Evolutionary conservation across 1,140 invertebrate genomes (phyloP).

Genomic region (Dendrolimus kikuchii): DNA sequence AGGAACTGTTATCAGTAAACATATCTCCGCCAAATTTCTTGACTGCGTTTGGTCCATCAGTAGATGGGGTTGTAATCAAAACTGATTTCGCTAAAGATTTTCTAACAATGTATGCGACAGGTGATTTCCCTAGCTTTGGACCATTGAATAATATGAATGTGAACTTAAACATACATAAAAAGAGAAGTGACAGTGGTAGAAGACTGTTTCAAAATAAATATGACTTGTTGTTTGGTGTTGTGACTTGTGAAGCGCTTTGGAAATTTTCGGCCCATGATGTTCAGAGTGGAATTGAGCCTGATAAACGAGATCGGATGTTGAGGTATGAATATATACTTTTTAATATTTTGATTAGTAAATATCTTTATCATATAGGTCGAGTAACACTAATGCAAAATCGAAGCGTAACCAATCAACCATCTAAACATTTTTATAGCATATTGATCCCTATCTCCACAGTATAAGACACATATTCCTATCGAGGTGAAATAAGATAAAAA

Average conservation of each 20-base stretch:
- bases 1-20: slow-evolving; percentile 85
- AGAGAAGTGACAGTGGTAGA: slow-evolving; percentile 68
- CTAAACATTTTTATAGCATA: too few relatives aligned
- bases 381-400: too few relatives aligned
- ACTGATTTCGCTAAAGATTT: slow-evolving; percentile 84
- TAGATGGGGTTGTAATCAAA: slow-evolving; percentile 90
- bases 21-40: slow-evolving; percentile 88
- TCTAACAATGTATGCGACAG: slow-evolving; percentile 78
- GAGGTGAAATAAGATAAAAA: too few relatives aligned
- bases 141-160: slow-evolving; percentile 43
- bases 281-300: slow-evolving; percentile 90
- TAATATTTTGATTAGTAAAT: too few relatives aligned
- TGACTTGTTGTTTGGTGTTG: slow-evolving; percentile 88
- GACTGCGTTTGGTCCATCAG: slow-evolving; percentile 87
- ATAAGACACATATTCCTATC: too few relatives aligned
- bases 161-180: slow-evolving; percentile 67
- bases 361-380: too few relatives aligned
- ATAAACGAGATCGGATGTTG: slow-evolving; percentile 91
- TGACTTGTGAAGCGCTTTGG: slow-evolving; percentile 88
- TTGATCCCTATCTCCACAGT: too few relatives aligned
- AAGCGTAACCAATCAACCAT: too few relatives aligned
- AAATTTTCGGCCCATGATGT: slow-evolving; percentile 88
- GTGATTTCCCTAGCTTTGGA: slow-evolving; percentile 76
- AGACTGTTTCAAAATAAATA: slow-evolving; percentile 76
- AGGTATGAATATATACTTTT: slow-evolving; percentile 38